Evolutionary conservation across 2,113 vertebrate genomes (phyloP).

Genomic region (Cephalopterus ornatus): DNA sequence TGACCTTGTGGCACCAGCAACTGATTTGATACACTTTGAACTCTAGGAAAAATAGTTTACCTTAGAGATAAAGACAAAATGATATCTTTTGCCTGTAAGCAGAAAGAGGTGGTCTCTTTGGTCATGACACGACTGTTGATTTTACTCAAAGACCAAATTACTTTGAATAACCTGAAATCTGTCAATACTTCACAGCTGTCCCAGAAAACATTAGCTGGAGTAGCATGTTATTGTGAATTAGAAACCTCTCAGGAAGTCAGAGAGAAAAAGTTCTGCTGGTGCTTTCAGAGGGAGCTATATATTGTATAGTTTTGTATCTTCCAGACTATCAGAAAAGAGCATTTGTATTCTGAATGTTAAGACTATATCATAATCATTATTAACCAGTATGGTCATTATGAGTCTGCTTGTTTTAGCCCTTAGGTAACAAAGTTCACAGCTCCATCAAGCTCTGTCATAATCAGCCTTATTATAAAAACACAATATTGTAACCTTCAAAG

Average conservation of each 20-base stretch:
- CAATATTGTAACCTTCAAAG: slow-evolving; percentile 65
- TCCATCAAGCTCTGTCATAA: slow-evolving; percentile 48
- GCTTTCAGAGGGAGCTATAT: background rate
- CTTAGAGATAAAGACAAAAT: background rate
- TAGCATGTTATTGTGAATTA: background rate
- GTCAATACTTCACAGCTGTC: background rate
- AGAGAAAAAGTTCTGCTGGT: background rate
- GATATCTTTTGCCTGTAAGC: background rate
- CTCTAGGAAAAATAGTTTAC: background rate
- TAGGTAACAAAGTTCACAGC: slow-evolving; percentile 44
- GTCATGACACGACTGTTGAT: background rate
- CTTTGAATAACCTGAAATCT: background rate
- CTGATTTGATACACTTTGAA: background rate
- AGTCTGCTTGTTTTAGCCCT: slow-evolving; percentile 39
- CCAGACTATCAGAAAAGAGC: background rate
- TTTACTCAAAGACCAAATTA: background rate
- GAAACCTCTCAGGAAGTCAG: background rate
- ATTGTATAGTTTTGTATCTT: background rate
- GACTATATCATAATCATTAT: slow-evolving; percentile 12
- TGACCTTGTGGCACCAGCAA: background rate
- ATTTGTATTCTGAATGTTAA: slow-evolving; percentile 41
- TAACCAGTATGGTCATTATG: slow-evolving; percentile 1
- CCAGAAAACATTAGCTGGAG: background rate
- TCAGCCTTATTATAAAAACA: slow-evolving; percentile 62
- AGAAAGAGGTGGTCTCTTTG: background rate